A percentile compares a stretch with the other conserved stretches of the same genome.
Conservation (phyloP, 2,888 invertebrate species). For the Notodonta ziczac region DNA sequence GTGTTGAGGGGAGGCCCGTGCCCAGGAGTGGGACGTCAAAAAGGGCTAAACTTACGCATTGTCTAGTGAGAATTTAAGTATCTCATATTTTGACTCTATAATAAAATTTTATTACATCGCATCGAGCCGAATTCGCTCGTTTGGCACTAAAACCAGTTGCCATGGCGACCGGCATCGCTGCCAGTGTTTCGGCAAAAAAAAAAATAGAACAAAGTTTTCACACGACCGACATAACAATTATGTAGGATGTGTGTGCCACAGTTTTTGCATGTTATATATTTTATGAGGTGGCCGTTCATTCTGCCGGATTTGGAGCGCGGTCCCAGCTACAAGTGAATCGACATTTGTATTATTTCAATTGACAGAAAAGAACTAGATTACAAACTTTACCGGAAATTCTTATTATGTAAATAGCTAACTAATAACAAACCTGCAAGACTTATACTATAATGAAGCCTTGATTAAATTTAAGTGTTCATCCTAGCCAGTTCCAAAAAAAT, state of each 20-base stretch:
- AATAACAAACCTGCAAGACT: no score
- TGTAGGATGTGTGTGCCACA: constrained; percentile 44
- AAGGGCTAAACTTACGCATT: no score
- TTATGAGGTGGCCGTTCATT: constrained; percentile 61
- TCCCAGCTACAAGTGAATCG: constrained; percentile 25
- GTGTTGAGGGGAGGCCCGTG: no score
- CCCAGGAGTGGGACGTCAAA: no score
- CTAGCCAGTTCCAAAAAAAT: no score
- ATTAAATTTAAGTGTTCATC: no score
- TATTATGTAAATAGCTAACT: no score
- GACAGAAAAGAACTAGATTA: no score
- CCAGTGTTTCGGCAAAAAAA: constrained; percentile 28
- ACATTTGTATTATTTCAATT: not conserved
- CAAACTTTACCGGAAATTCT: no score
- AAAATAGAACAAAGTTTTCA: constrained; percentile 55
- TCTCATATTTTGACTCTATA: constrained; percentile 1
- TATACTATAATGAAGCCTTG: no score
- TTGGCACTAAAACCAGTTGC: constrained; percentile 32
- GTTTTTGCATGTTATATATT: constrained; percentile 69
- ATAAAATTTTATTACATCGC: constrained; percentile 20
- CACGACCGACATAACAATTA: constrained; percentile 65
- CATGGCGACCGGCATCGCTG: constrained; percentile 19
- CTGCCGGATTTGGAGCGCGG: constrained; percentile 27
- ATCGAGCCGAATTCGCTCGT: constrained; percentile 23
- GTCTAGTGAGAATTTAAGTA: constrained; percentile 12